Conservation (phyloP, 2,888 invertebrate genomes). For the Meiosimyza decipiens region DNA sequence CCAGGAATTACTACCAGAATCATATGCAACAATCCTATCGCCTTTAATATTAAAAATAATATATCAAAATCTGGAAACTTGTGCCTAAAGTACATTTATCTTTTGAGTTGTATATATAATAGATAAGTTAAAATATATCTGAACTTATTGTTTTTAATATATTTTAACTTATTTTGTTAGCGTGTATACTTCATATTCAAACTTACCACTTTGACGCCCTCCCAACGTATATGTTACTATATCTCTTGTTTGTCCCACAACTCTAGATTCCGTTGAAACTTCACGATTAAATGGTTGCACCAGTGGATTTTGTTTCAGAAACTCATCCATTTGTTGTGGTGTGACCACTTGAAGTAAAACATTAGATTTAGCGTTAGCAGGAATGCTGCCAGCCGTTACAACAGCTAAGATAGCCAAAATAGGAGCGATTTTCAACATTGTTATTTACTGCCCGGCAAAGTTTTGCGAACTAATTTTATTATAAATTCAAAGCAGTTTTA, state of each 20-base stretch:
- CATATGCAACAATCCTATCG: not conserved
- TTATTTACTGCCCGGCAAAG: not conserved
- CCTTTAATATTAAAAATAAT: not conserved
- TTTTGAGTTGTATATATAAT: too few species aligned
- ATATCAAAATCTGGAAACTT: too few species aligned
- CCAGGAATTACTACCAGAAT: constrained; percentile 26
- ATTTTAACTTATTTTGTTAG: too few species aligned
- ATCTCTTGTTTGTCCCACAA: not conserved
- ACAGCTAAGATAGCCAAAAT: not conserved
- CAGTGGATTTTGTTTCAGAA: not conserved
- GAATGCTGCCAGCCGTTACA: not conserved
- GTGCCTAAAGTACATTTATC: too few species aligned
- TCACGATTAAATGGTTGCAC: not conserved
- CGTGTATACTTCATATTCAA: too few species aligned
- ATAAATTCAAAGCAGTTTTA: too few species aligned
- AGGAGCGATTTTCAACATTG: not conserved
- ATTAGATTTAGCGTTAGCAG: not conserved
- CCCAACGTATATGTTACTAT: too few species aligned
- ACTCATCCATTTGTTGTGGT: not conserved
- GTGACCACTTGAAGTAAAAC: not conserved
- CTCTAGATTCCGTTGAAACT: not conserved
- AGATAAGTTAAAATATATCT: too few species aligned
- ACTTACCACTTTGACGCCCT: too few species aligned
- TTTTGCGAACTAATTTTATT: not conserved
- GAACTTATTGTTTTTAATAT: too few species aligned